These are phyloP conservation scores for Urocyon cinereoargenteus DNA, from an alignment of 2,797 vertebrate genomes.

Conservation along the genomic window DNA sequence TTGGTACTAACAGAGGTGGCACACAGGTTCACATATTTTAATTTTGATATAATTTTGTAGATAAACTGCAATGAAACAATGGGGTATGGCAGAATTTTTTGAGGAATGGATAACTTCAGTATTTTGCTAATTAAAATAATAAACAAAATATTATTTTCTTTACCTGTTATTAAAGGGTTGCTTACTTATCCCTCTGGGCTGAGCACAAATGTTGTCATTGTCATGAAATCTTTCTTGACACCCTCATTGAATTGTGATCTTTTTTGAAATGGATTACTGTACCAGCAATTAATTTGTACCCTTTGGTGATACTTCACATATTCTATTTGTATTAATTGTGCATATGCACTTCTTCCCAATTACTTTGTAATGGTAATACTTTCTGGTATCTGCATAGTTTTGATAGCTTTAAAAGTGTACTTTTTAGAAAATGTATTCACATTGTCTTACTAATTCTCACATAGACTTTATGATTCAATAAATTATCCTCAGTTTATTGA, in stretches of 20 bases:
- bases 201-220: background rate
- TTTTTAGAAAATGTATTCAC: background rate
- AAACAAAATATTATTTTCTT: background rate
- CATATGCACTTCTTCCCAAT: background rate
- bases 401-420: background rate
- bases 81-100: background rate
- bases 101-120: background rate
- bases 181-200: background rate
- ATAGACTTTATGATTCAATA: background rate
- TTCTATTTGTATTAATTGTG: background rate
- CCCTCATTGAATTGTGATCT: background rate
- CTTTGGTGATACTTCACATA: background rate
- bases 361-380: background rate
- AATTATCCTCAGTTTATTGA: background rate
- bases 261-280: background rate
- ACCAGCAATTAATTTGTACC: background rate
- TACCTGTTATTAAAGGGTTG: background rate
- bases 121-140: slow-evolving; percentile 26
- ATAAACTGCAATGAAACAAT: background rate
- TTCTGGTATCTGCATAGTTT: background rate
- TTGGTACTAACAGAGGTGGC: background rate
- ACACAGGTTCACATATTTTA: background rate
- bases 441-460: background rate
- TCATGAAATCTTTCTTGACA: background rate
- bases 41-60: background rate